Evolutionary conservation across 2,113 vertebrate species (phyloP), one percentile per base, ranked within the genome.

Genomic region (Uria aalge): DNA sequence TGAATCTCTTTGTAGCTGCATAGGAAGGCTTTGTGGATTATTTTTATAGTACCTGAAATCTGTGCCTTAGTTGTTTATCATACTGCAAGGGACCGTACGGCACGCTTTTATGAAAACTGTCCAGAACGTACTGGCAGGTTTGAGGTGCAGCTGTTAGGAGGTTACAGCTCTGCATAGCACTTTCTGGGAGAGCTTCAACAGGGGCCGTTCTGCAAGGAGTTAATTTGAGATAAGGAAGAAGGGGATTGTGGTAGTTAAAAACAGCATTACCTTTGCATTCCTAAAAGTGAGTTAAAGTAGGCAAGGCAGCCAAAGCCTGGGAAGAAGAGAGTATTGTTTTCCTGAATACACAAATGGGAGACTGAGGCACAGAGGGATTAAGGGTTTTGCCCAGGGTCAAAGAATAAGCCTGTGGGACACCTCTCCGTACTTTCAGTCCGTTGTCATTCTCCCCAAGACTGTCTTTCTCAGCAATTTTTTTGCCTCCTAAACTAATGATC

Each of bases 1-100:
- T 34, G 57, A 88, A 86, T 90, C 88, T 95, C 82, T 92, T 80
- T 83, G 90, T 93, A 85, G 38, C 55, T 90, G 38, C 75, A 20
- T 47, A 50, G 26, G 32, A 83, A 83, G 63, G 59, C 67, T 59
- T 85, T 85, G 26, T 55, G 78, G 75, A 66, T 91, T 94, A 48
- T 82, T 93, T 94, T 91, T 73, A 32, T 57, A 66, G 53, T 27
- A 79, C 22, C 77, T 90, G 73, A 53, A 94, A 73, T 45, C 36
- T 41, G 74, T 41, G 41, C 81, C 6, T 48, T 93, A 41, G 81
- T 60, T 95, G 57, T 62, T 93, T 68, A 53, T 78, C 84, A 41
- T 19, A 26, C 16, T 38, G 34, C 45, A 36, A 66, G 66, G 52
- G 74, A 62, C 45, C 38, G 15, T n/a, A 53, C 1, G 5, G 47